phyloP scores from a whole-genome alignment of 2,888 invertebrate genomes.

The Protonemura montana region DNA sequence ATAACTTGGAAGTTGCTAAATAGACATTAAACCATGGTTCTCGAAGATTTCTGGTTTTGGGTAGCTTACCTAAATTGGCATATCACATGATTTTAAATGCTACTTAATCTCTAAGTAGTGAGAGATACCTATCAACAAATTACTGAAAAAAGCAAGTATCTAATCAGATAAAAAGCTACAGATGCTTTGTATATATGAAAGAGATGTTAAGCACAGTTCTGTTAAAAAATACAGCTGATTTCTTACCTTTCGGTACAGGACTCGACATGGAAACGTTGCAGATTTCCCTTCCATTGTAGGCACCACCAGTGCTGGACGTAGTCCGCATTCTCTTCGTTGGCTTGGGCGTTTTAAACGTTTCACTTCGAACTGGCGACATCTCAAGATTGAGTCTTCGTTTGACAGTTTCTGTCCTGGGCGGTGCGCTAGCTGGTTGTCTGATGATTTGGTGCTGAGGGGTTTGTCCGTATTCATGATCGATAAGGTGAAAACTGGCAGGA shows the following conservation, averaged over 20 bases:
- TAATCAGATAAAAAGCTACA: too few species aligned
- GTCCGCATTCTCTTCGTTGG: slow-evolving; percentile 62
- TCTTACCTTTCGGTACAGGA: slow-evolving; percentile 58
- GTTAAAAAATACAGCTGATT: not conserved
- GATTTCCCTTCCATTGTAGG: slow-evolving; percentile 37
- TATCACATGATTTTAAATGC: too few species aligned
- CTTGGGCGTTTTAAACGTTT: slow-evolving; percentile 71
- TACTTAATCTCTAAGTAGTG: too few species aligned
- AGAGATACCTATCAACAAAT: too few species aligned
- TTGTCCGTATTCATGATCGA: slow-evolving; percentile 88
- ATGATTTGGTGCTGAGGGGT: slow-evolving; percentile 76
- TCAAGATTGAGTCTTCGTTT: slow-evolving; percentile 83
- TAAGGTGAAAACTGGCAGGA: slow-evolving; percentile 73
- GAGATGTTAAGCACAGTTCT: too few species aligned
- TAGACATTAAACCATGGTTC: too few species aligned
- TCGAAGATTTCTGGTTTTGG: too few species aligned
- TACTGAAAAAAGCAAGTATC: too few species aligned
- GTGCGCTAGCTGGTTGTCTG: slow-evolving; percentile 59
- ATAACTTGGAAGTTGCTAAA: too few species aligned
- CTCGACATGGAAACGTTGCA: slow-evolving; percentile 44
- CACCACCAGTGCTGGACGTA: slow-evolving; percentile 55
- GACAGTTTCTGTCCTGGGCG: slow-evolving; percentile 65
- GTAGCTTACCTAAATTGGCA: too few species aligned
- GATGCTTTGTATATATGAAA: too few species aligned
- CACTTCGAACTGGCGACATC: slow-evolving; percentile 61